A percentile compares a stretch with the other conserved stretches of the same genome.
phyloP scores from a whole-genome alignment of 2,888 invertebrate species.

The Congeria kusceri region DNA sequence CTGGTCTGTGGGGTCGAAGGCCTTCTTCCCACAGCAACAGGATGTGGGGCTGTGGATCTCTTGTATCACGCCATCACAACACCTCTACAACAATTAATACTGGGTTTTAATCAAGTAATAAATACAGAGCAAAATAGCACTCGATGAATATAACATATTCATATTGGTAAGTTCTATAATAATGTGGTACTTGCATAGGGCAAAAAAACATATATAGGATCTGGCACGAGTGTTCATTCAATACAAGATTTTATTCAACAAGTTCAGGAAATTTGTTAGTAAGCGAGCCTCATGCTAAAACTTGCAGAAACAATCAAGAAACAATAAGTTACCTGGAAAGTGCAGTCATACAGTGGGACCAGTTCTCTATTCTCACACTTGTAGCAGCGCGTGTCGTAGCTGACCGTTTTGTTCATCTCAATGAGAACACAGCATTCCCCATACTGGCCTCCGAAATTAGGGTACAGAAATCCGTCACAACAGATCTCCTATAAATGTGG shows the following conservation, averaged over 20 bases:
- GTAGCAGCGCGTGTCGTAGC: conserved; percentile 53
- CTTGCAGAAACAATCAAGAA: too few relatives aligned
- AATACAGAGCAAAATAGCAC: too few relatives aligned
- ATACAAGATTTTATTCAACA: too few relatives aligned
- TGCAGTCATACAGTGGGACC: conserved; percentile 40
- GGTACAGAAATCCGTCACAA: conserved; percentile 39
- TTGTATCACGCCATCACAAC: conserved; percentile 54
- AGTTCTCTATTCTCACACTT: conserved; percentile 42
- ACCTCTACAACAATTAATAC: conserved; percentile 36
- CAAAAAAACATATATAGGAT: too few relatives aligned
- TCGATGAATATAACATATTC: neutral
- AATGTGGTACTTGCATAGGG: neutral
- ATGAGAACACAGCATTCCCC: conserved; percentile 34
- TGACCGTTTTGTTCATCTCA: conserved; percentile 14
- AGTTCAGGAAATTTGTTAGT: too few relatives aligned
- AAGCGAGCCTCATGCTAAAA: too few relatives aligned
- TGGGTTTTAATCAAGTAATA: too few relatives aligned
- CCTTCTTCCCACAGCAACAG: conserved; percentile 52
- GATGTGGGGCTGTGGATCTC: conserved; percentile 19
- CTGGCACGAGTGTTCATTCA: too few relatives aligned
- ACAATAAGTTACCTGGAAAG: conserved; percentile 50
- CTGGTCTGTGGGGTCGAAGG: conserved; percentile 42
- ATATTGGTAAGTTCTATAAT: neutral
- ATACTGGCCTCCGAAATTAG: conserved; percentile 40
- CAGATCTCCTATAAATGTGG: conserved; percentile 38